Percentiles rank a stretch among this genome's conserved stretches.
Evolutionary conservation across 2,888 invertebrate genomes (phyloP).

Genomic region (Pemphredon lugubris): DNA sequence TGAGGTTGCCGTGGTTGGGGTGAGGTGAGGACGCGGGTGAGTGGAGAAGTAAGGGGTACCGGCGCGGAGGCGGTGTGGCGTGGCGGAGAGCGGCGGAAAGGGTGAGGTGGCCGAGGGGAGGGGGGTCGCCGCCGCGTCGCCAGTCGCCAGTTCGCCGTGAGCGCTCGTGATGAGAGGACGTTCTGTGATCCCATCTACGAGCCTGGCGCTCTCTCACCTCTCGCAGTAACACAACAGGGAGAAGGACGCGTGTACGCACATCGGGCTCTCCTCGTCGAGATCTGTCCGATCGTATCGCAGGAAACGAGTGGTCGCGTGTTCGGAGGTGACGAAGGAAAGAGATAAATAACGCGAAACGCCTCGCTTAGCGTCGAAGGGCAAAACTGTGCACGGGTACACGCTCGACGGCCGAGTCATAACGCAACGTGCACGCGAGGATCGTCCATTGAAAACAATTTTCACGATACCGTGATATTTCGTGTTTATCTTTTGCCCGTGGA

Average conservation of each 20-base stretch:
- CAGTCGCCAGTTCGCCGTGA: slow-evolving; percentile 89
- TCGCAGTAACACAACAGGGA: slow-evolving; percentile 37
- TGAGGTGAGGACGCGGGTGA: slow-evolving; percentile 65
- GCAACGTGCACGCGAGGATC: slow-evolving; percentile 50
- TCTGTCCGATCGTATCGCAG: background rate
- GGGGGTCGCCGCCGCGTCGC: slow-evolving; percentile 80
- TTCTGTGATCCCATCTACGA: slow-evolving; percentile 78
- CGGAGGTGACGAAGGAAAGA: too few species aligned
- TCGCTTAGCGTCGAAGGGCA: too few species aligned
- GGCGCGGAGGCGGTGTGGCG: slow-evolving; percentile 63
- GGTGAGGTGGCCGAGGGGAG: slow-evolving; percentile 68
- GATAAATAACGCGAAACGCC: too few species aligned
- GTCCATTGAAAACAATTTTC: too few species aligned
- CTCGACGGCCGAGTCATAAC: too few species aligned
- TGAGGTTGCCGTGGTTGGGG: slow-evolving; percentile 74
- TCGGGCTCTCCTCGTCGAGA: background rate
- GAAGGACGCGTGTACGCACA: slow-evolving; percentile 27
- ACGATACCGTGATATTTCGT: too few species aligned
- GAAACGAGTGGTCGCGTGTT: too few species aligned
- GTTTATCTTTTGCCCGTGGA: slow-evolving; percentile 10
- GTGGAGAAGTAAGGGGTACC: slow-evolving; percentile 49
- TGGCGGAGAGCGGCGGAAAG: slow-evolving; percentile 60
- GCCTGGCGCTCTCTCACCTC: slow-evolving; percentile 54
- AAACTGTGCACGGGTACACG: too few species aligned
- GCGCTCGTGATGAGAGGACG: slow-evolving; percentile 90